Percentiles rank a stretch among this genome's conserved stretches.
These are phyloP conservation scores for Enteromius trimaculatus DNA, from an alignment of 2,797 vertebrate genomes.

Conservation along the genomic window DNA sequence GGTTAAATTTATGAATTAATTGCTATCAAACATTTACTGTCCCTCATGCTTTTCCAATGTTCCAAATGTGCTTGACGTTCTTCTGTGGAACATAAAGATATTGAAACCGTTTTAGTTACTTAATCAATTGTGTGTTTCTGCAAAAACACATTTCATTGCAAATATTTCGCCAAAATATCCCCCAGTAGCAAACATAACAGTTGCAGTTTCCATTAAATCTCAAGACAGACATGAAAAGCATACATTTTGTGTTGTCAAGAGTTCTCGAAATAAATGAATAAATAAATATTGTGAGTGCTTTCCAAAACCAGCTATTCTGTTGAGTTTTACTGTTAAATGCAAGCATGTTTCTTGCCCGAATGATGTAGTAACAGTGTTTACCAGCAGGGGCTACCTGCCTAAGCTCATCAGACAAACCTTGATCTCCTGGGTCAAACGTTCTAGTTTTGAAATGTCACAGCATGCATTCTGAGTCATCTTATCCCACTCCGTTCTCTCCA, in stretches of 20 bases:
- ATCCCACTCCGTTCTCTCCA: neutral
- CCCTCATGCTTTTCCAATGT: too few relatives aligned
- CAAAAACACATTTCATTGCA: neutral
- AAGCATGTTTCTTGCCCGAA: neutral
- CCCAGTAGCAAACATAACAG: neutral
- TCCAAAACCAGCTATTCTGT: neutral
- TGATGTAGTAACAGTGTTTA: neutral
- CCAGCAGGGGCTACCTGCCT: neutral
- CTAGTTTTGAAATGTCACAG: constrained; percentile 16
- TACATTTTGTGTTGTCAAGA: neutral
- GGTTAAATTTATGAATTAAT: too few relatives aligned
- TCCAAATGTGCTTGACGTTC: too few relatives aligned
- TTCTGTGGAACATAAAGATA: too few relatives aligned
- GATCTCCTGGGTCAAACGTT: neutral
- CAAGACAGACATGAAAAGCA: neutral
- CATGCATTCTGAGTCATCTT: neutral
- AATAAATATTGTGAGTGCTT: neutral
- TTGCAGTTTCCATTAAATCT: neutral
- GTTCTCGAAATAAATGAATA: neutral
- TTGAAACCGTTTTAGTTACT: too few relatives aligned
- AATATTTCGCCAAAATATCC: neutral
- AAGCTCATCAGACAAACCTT: neutral
- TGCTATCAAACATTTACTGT: too few relatives aligned
- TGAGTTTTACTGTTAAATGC: neutral
- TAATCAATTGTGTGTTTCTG: neutral